Evolutionary conservation across 2,888 invertebrate species (phyloP), one percentile per base, ranked within the genome.

Genomic region (Calliopum simillimum): DNA sequence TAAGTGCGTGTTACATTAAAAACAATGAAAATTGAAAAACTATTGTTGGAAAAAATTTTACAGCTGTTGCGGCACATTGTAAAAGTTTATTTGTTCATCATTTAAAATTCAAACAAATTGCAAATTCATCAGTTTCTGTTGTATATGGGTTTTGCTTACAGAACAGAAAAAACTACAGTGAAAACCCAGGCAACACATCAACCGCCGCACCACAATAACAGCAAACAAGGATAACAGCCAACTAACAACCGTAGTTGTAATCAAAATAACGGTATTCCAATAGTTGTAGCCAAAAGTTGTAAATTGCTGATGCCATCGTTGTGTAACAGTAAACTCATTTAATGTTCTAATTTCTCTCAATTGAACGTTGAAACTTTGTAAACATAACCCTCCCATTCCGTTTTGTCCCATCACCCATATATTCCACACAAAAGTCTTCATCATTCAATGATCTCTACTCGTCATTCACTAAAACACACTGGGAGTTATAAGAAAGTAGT

Each of bases 281-380:
- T 51, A 58, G 41, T 63, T 71, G 41, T 13, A 56, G 56, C 41
- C 44, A 62, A 67, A 33, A 71, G 70, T 71, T 71, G 64, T 68
- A 68, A 71, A 71, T 73, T 71, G 67, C 69, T 64, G 65, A 65
- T 58, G 63, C n/a, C n/a, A n/a, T n/a, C n/a, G n/a, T 64, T 69
- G 66, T 56, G 62, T 67, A 47, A 66, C 66, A 72, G 71, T 76
- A 76, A n/a, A 76, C 73, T 74, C 68, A 74, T 76, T 81, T 81
- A 83, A 80, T 80, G 82, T 76, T 80, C 81, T 81, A 83, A 82
- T 82, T 83, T 81, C 82, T 80, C 81, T 80, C 83, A 81, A 82
- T 82, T 79, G 80, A 80, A 79, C 76, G 76, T 74, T 71, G 76
- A 78, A 77, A 78, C 74, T 75, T 75, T 71, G 67, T 53, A 77